Conservation (phyloP, 2,113 vertebrate species). For the Callaeas wilsoni region DNA sequence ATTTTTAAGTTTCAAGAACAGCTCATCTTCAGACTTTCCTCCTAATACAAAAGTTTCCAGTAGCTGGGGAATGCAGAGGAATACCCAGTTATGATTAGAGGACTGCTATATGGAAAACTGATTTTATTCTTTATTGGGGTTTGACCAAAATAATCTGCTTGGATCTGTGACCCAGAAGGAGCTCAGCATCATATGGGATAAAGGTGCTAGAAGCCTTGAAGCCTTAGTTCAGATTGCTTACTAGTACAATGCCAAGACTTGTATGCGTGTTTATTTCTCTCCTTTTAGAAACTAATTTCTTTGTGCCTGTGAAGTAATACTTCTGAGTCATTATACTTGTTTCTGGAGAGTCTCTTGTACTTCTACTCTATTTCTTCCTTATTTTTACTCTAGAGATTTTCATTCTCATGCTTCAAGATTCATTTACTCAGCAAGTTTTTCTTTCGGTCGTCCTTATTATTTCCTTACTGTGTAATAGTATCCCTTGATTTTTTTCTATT, state of each 20-base stretch:
- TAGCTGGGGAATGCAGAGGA: neutral
- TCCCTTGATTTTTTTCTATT: neutral
- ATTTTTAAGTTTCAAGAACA: neutral
- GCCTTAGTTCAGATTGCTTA: neutral
- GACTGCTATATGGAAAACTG: neutral
- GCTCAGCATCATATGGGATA: neutral
- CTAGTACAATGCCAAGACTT: neutral
- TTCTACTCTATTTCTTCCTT: neutral
- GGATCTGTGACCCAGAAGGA: neutral
- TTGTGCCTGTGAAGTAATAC: neutral
- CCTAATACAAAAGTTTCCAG: neutral
- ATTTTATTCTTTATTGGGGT: neutral
- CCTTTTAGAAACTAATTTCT: neutral
- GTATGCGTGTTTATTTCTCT: neutral
- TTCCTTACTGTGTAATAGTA: neutral
- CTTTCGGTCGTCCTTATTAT: neutral
- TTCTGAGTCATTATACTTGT: neutral
- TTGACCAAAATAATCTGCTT: neutral
- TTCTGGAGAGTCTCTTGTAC: neutral
- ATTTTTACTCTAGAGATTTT: neutral
- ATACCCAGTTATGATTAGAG: neutral
- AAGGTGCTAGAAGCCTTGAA: neutral
- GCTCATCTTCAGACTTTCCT: neutral
- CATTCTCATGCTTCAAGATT: neutral
- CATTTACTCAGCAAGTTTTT: neutral